Conservation (phyloP, 1,140 invertebrate species). For the Eupeodes corollae region DNA sequence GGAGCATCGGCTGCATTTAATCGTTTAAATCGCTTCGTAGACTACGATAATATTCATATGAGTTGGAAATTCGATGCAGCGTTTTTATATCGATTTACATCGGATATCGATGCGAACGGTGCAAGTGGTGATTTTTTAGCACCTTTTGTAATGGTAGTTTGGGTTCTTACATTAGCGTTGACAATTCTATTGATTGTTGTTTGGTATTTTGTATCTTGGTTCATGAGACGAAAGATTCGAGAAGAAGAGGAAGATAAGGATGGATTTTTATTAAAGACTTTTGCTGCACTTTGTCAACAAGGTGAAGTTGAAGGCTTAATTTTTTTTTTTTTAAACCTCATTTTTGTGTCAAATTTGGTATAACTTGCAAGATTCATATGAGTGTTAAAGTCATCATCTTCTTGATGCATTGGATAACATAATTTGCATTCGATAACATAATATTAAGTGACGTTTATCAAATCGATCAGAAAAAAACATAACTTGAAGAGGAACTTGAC, state of each 20-base stretch:
- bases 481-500: too few species aligned
- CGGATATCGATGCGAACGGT: slow-evolving; percentile 22
- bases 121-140: slow-evolving; percentile 26
- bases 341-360: too few species aligned
- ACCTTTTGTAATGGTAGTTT: slow-evolving; percentile 23
- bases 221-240: background rate
- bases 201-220: slow-evolving; percentile 14
- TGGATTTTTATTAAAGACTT: slow-evolving; percentile 7
- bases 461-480: too few species aligned
- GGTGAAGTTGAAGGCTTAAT: slow-evolving; percentile 8
- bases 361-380: too few species aligned
- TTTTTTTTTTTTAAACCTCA: too few species aligned
- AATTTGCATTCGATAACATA: too few species aligned
- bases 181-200: slow-evolving; percentile 13
- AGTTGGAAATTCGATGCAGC: slow-evolving; percentile 32
- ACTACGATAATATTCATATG: slow-evolving; percentile 31
- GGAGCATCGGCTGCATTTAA: slow-evolving; percentile 28
- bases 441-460: too few species aligned
- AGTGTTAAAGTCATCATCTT: too few species aligned
- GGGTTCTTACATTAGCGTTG: slow-evolving; percentile 14
- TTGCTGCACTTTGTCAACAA: slow-evolving; percentile 29
- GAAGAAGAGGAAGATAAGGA: background rate
- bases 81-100: slow-evolving; percentile 27
- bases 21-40: slow-evolving; percentile 25
- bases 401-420: too few species aligned